Evolutionary conservation across 2,113 vertebrate species (phyloP).

Genomic region (Actenoides hombroni): DNA sequence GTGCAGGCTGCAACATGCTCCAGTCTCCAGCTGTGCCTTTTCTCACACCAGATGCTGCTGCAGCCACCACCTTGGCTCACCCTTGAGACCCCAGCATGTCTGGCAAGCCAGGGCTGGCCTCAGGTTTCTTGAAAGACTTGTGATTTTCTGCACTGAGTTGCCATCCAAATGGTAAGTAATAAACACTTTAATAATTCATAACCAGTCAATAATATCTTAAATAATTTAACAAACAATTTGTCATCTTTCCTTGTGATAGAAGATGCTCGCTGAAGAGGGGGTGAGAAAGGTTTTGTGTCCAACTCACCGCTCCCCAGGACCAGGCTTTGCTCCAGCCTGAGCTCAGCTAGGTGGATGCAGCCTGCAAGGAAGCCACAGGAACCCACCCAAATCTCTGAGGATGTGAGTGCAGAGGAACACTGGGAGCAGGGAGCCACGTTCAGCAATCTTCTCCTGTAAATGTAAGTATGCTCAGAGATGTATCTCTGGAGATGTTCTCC

Average conservation of each 20-base stretch:
- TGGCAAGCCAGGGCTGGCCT: not conserved
- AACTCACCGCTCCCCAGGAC: not conserved
- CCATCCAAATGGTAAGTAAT: slow-evolving; percentile 60
- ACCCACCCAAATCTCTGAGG: not conserved
- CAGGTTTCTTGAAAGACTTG: slow-evolving; percentile 20
- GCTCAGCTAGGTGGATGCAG: not conserved
- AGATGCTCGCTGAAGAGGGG: not conserved
- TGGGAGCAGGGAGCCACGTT: not conserved
- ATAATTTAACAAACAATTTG: slow-evolving; percentile 60
- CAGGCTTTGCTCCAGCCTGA: not conserved
- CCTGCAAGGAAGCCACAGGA: not conserved
- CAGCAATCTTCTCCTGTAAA: not conserved
- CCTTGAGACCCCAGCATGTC: not conserved
- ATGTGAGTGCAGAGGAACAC: not conserved
- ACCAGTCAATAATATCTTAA: slow-evolving; percentile 39
- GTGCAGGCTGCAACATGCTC: not conserved
- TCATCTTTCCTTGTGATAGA: slow-evolving; percentile 12
- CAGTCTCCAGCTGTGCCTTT: slow-evolving; percentile 24
- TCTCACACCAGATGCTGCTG: slow-evolving; percentile 33
- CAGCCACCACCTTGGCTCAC: not conserved
- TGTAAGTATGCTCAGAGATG: not conserved
- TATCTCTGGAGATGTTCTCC: not conserved
- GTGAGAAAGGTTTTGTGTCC: not conserved
- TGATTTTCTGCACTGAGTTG: slow-evolving; percentile 20
- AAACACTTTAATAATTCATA: slow-evolving; percentile 62